phyloP scores from a whole-genome alignment of 2,797 vertebrate genomes.

The Ctenopoma kingsleyae region DNA sequence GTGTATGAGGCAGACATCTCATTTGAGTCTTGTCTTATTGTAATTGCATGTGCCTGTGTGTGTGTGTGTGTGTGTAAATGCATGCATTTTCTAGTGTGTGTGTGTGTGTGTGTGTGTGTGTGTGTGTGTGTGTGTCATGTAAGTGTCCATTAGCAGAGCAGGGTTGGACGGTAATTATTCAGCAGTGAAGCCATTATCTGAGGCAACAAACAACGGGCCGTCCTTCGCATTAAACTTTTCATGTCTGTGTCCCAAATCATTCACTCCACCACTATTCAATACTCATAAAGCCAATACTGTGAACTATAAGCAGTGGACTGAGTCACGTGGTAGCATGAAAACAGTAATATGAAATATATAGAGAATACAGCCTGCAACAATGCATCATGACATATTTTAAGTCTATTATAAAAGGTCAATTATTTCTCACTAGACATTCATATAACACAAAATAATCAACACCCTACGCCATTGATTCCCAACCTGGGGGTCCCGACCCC shows the following conservation, averaged over 20 bases:
- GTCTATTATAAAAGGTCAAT: too few species aligned
- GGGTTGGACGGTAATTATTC: conserved; percentile 71
- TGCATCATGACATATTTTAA: too few species aligned
- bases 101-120: conserved; percentile 8
- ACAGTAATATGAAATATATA: too few species aligned
- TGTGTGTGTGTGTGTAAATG: conserved; percentile 1
- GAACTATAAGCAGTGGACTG: too few species aligned
- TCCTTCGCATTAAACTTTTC: conserved; percentile 46
- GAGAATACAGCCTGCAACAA: too few species aligned
- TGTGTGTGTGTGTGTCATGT: conserved; percentile 42
- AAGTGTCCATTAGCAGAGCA: conserved; percentile 58
- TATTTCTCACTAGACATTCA: too few species aligned
- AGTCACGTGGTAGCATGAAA: too few species aligned
- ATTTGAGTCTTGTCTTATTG: conserved; percentile 45
- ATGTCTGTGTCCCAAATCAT: conserved; percentile 15
- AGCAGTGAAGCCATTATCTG: conserved; percentile 67
- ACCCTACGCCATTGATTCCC: too few species aligned
- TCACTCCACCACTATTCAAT: conserved; percentile 1
- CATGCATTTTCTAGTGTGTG: too few species aligned
- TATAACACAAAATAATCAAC: too few species aligned
- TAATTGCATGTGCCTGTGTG: conserved; percentile 34
- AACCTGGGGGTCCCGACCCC: too few species aligned
- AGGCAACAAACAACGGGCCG: conserved; percentile 54
- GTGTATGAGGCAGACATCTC: conserved; percentile 34
- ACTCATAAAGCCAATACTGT: not conserved